Conservation (phyloP, 2,888 invertebrate species). For the Meteorus cinctellus region DNA sequence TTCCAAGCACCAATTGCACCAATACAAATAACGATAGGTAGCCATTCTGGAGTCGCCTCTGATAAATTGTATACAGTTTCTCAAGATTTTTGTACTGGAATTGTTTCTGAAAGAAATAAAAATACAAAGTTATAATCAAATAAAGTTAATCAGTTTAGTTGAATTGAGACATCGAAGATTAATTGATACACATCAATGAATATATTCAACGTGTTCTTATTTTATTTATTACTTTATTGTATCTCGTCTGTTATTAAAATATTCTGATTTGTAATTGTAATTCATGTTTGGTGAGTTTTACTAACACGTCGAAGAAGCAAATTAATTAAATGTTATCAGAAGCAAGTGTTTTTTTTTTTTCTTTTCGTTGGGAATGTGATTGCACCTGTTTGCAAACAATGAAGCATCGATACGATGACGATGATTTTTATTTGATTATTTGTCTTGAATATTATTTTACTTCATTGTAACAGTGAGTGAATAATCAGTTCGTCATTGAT, state of each 20-base stretch:
- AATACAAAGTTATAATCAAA: constrained; percentile 19
- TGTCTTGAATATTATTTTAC: not conserved
- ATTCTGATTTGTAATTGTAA: not conserved
- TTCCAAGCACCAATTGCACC: constrained; percentile 80
- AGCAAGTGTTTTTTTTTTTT: not conserved
- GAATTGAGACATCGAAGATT: no score
- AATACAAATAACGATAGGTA: constrained; percentile 85
- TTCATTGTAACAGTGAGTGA: not conserved
- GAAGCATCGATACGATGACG: no score
- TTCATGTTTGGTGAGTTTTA: not conserved
- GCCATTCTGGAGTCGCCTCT: constrained; percentile 84
- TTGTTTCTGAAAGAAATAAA: constrained; percentile 79
- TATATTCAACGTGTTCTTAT: not conserved
- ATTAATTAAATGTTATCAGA: not conserved
- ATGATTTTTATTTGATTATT: no score
- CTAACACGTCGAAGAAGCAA: not conserved
- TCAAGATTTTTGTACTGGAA: constrained; percentile 85
- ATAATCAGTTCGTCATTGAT: not conserved
- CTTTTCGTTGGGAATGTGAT: not conserved
- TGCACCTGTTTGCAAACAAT: not conserved
- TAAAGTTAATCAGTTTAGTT: constrained; percentile 3
- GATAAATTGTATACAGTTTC: constrained; percentile 83
- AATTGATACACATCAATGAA: constrained; percentile 17
- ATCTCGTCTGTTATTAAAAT: no score
- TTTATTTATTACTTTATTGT: not conserved